Evolutionary conservation across 1,140 invertebrate species (phyloP), one percentile per base, ranked within the genome.

Genomic region (Drosophila paulistorum): DNA sequence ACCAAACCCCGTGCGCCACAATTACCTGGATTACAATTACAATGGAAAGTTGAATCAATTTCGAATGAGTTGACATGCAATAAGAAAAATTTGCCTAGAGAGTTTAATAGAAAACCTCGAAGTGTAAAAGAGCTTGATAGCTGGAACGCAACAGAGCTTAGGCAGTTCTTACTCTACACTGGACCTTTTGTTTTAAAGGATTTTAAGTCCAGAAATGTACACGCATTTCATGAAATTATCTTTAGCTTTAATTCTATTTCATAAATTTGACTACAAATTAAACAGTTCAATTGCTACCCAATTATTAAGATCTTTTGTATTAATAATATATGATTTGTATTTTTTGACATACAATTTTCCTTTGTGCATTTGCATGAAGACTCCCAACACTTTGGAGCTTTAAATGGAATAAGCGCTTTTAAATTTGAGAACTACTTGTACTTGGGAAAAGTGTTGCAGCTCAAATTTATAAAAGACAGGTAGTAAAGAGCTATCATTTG

Each of bases 381-480:
- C 58, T 68, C 59, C 7, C 58, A 66, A 54, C 20, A 45, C 39
- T 54, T 41, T 66, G 67, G 63, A 59, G 61, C 67, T 42, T 61
- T 71, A 58, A 59, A 75, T 65, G 54, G 30, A 35, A 71, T 66
- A 62, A 67, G 58, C 41, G 68, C 73, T 7, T 75, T 75, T 37
- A 75, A 76, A 63, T 71, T 71, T 67, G 64, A 76, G 13, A 76
- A 76, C 20, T 20, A 76, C 61, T 60, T 75, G 7, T 30, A 71
- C 42, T 26, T 58, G 58, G 58, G 5, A 10, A 51, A 61, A 66
- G 42, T 64, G 62, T 63, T 42, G 73, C 68, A 3, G 51, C 54
- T 23, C 63, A 75, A 59, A 70, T 71, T 58, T 75, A 64, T 65
- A 75, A 67, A 63, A 72, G 63, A 35, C 57, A 67, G 10, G 63